A percentile compares a stretch with the other conserved stretches of the same genome.
These are phyloP conservation scores for Phyllopteryx taeniolatus DNA, from an alignment of 2,113 vertebrate genomes.

Conservation along the genomic window DNA sequence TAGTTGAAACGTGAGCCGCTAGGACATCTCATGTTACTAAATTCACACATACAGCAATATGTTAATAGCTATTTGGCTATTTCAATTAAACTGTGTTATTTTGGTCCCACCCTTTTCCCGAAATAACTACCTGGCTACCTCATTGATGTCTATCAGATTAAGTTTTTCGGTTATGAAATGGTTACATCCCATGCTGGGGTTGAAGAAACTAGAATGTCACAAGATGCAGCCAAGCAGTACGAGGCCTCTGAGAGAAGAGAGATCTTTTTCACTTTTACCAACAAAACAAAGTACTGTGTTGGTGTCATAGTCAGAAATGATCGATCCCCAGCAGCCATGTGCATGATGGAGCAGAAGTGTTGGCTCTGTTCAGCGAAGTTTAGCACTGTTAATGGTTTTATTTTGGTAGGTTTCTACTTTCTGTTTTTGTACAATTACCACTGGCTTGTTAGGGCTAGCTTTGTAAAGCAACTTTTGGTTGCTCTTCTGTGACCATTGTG, in stretches of 20 bases:
- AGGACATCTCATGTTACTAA: not conserved
- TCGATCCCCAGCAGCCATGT: too few relatives aligned
- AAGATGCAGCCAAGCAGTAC: not conserved
- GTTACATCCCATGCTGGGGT: slow-evolving; percentile 40
- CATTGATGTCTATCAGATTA: not conserved
- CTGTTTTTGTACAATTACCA: too few relatives aligned
- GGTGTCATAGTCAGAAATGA: too few relatives aligned
- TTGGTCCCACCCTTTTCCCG: not conserved
- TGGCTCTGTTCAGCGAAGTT: too few relatives aligned
- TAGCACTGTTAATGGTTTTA: too few relatives aligned
- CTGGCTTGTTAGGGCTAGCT: too few relatives aligned
- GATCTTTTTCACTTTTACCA: too few relatives aligned
- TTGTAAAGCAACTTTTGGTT: too few relatives aligned
- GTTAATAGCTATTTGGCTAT: not conserved
- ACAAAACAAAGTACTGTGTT: too few relatives aligned
- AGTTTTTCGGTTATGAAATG: slow-evolving; percentile 30
- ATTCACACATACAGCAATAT: not conserved
- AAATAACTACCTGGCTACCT: not conserved
- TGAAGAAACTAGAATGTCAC: slow-evolving; percentile 24
- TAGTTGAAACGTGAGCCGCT: not conserved
- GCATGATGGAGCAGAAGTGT: too few relatives aligned
- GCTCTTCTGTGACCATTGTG: too few relatives aligned
- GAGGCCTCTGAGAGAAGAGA: not conserved
- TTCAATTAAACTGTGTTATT: not conserved
- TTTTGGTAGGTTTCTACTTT: too few relatives aligned